Evolutionary conservation across 2,113 vertebrate genomes (phyloP), one percentile per base, ranked within the genome.

Genomic region (Neodon shergylaensis): DNA sequence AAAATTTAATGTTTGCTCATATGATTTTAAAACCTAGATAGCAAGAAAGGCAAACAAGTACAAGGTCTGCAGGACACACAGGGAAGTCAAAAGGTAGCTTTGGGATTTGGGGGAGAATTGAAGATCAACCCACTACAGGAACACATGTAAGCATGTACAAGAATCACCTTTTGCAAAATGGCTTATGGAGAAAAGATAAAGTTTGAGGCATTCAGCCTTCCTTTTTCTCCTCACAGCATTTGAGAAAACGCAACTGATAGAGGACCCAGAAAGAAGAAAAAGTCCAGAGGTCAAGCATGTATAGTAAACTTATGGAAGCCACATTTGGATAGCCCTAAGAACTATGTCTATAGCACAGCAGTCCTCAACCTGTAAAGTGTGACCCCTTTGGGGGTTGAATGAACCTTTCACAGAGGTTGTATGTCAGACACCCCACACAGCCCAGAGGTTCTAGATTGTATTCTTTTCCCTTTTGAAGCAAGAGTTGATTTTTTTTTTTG

Each of bases 211-310:
- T 11, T 88, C 31, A 58, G 0, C 14, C 39, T 91, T 11, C 5
- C 22, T 63, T 26, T 58, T 65, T 78, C 39, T 52, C 2, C 96
- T 90, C 31, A 98, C 63, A 91, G 24, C 1, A 93, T 19, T 19
- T 93, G 61, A 78, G 68, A 90, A 36, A 97, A 12, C 3, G 79
- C 81, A 92, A 26, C 1, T 88, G 70, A 49, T 6, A 31, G 31
- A 78, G 58, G 22, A 66, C 77, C 77, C 31, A 21, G 2, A 10
- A 87, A 89, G 65, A 14, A 49, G 83, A 36, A 49, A 65, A 74
- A 78, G 49, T 9, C 44, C n/a, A 39, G 36, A 74, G 88, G n/a
- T 77, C 81, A 85, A 81, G 17, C 47, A 36, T 36, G 31, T 33
- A 85, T 31, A 49, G 39, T 90, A 92, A 91, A 84, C 49, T 17